Evolutionary conservation across 2,113 vertebrate species (phyloP), one percentile per base, ranked within the genome.

Genomic region (Syngnathus scovelli): DNA sequence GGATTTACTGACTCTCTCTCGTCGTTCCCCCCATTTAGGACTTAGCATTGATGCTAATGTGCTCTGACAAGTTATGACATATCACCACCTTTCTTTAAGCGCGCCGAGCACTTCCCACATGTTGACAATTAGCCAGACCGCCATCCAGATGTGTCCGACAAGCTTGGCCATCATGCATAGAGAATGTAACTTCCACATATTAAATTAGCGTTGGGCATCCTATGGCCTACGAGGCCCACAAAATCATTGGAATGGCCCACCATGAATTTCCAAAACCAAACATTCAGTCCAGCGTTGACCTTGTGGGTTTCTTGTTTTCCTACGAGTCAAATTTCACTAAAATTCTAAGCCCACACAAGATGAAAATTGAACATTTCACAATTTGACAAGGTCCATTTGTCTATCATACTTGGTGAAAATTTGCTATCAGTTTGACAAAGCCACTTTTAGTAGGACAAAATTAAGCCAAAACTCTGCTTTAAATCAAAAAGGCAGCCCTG

Each of bases 61-160:
- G 77, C 79, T 70, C 71, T 75, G 89, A 90, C 86, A 83, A 73
- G 82, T 87, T 89, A 82, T 86, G 87, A 86, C 85, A 82, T 77
- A 84, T 80, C 72, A 58, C 64, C 55, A 48, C 67, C 64, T 83
- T 77, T 75, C 67, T 61, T 60, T 67, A 78, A 66, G 68, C 78
- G 77, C 33, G 71, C 68, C 76, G 60, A 71, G 82, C 74, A 68
- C 83, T 81, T 79, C 59, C 78, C 89, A 90, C 79, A 87, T 90
- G 89, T 86, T 87, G 78, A 83, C 85, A 87, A 91, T 91, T 91
- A 91, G 84, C 61, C 48, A 78, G 83, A 85, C 78, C 78, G 86
- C 79, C 58, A 62, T 69, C 75, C 72, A 89, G 82, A 6, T 18
- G 68, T 74, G 72, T 71, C 72, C 37, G 41, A 66, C 56, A 5